Evolutionary conservation across 2,797 vertebrate species (phyloP).

Genomic region (Kryptopterus vitreolus): DNA sequence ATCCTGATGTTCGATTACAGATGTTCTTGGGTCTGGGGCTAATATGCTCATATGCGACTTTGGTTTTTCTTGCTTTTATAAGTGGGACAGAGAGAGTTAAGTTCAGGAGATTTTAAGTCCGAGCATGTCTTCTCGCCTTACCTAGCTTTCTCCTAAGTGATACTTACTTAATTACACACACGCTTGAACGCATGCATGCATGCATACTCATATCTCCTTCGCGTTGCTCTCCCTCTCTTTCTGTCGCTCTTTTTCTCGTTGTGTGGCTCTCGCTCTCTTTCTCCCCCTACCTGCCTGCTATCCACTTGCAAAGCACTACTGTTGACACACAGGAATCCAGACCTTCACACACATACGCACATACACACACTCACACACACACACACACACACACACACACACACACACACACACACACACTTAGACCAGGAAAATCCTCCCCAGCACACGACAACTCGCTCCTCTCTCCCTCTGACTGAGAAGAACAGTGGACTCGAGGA

Average conservation of each 20-base stretch:
- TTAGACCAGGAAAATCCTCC: constrained; percentile 52
- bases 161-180: constrained; percentile 57
- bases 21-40: not conserved
- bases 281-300: constrained; percentile 55
- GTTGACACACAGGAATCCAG: constrained; percentile 58
- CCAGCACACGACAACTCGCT: constrained; percentile 52
- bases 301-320: constrained; percentile 58
- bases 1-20: not conserved
- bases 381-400: constrained; percentile 25
- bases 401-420: constrained; percentile 37
- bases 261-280: constrained; percentile 1
- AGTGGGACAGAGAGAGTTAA: constrained; percentile 34
- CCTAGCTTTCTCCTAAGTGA: constrained; percentile 54
- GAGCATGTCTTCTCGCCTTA: constrained; percentile 54
- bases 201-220: constrained; percentile 51
- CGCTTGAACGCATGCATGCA: constrained; percentile 51
- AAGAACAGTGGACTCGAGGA: constrained; percentile 58
- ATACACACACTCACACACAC: constrained; percentile 26
- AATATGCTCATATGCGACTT: not conserved
- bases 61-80: not conserved
- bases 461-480: constrained; percentile 57
- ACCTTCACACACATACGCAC: constrained; percentile 37
- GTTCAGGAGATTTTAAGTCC: constrained; percentile 37
- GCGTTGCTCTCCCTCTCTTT: not conserved
- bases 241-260: constrained; percentile 47